Percentiles rank a stretch among this genome's conserved stretches.
Evolutionary conservation across 2,888 invertebrate species (phyloP).

Genomic region (Rotaria macrura): DNA sequence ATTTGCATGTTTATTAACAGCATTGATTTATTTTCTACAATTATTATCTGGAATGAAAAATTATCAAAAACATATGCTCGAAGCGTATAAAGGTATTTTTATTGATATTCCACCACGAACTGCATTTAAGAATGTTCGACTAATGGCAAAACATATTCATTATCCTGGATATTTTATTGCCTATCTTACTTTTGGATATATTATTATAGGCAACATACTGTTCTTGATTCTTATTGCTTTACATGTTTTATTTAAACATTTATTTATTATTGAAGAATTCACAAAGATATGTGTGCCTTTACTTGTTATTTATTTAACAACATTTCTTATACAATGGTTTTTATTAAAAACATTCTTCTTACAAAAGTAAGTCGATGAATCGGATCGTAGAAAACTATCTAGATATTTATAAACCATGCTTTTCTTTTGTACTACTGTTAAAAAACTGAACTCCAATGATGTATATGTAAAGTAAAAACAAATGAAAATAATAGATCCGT

Average conservation of each 20-base stretch:
- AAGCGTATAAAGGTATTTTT: constrained; percentile 29
- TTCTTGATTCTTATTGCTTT: constrained; percentile 18
- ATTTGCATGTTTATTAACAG: constrained; percentile 11
- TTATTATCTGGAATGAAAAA: constrained; percentile 22
- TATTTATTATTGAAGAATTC: constrained; percentile 28
- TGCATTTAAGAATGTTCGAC: constrained; percentile 23
- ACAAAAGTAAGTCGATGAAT: background rate
- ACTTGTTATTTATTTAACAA: constrained; percentile 26
- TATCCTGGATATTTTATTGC: constrained; percentile 31
- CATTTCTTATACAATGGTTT: constrained; percentile 26
- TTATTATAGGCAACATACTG: constrained; percentile 22
- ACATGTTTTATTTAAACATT: constrained; percentile 22
- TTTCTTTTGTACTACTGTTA: too few species aligned
- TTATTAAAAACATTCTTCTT: constrained; percentile 23
- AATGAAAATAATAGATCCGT: too few species aligned
- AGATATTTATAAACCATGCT: too few species aligned
- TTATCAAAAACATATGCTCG: constrained; percentile 29
- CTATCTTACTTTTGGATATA: constrained; percentile 25
- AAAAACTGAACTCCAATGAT: too few species aligned
- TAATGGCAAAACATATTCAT: constrained; percentile 23
- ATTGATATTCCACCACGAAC: constrained; percentile 25
- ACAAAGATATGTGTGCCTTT: constrained; percentile 27
- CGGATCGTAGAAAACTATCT: too few species aligned
- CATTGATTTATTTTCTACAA: constrained; percentile 20
- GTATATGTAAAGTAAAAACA: too few species aligned